Evolutionary conservation across 2,888 invertebrate species (phyloP).

Genomic region (Macrosiphum euphorbiae): DNA sequence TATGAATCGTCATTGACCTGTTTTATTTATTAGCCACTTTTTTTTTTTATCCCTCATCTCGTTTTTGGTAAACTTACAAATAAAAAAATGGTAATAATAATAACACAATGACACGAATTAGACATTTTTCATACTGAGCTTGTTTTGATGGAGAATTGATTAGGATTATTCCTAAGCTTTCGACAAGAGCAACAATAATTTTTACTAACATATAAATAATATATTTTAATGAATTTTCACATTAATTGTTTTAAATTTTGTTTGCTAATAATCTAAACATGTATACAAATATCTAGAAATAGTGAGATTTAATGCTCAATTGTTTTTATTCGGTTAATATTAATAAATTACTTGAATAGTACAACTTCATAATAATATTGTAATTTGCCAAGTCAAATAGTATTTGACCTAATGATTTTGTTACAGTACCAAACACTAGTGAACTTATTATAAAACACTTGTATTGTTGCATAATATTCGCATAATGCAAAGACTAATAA

Average conservation of each 20-base stretch:
- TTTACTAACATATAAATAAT: not conserved
- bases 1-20: slow-evolving; percentile 47
- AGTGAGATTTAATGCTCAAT: not conserved
- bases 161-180: not conserved
- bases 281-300: not conserved
- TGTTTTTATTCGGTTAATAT: not conserved
- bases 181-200: not conserved
- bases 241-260: not conserved
- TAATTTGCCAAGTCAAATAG: not conserved
- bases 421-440: too few relatives aligned
- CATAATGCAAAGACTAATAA: slow-evolving; percentile 13
- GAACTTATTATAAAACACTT: slow-evolving; percentile 1
- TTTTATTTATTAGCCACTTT: slow-evolving; percentile 46
- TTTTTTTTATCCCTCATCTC: not conserved
- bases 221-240: not conserved
- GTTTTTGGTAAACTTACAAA: not conserved
- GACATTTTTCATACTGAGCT: not conserved
- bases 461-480: not conserved
- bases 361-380: not conserved
- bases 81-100: not conserved
- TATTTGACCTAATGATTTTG: not conserved
- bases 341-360: not conserved
- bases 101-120: not conserved
- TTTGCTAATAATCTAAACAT: not conserved
- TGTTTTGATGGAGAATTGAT: not conserved